Conservation (phyloP, 2,113 vertebrate genomes). For the Caranx melampygus region DNA sequence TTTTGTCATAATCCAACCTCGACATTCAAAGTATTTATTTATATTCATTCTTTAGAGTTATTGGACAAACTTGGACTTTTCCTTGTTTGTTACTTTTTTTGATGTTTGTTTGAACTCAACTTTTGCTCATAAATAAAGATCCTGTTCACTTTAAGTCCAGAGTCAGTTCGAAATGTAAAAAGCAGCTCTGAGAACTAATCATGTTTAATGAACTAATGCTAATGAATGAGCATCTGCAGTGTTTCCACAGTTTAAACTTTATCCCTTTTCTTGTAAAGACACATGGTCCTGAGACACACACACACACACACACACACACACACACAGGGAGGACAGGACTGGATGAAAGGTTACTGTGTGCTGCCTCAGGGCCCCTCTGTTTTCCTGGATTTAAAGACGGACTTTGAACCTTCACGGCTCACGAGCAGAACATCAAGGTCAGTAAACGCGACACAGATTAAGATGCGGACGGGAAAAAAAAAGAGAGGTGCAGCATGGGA, state of each 20-base stretch:
- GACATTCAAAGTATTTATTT: too few relatives aligned
- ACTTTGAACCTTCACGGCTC: constrained; percentile 65
- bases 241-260: background rate
- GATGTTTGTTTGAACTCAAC: too few relatives aligned
- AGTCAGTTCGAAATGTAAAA: too few relatives aligned
- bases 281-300: background rate
- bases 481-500: constrained; percentile 4
- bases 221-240: background rate
- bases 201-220: background rate
- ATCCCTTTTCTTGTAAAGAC: background rate
- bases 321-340: constrained; percentile 2
- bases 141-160: too few relatives aligned
- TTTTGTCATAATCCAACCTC: too few relatives aligned
- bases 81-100: too few relatives aligned
- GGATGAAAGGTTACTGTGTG: constrained; percentile 56
- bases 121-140: too few relatives aligned
- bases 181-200: background rate
- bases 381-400: constrained; percentile 56
- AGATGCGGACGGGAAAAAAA: background rate
- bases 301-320: constrained; percentile 20
- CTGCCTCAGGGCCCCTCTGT: constrained; percentile 28
- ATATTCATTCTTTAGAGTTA: too few relatives aligned
- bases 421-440: constrained; percentile 56
- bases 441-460: constrained; percentile 40
- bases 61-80: too few relatives aligned